A percentile compares a stretch with the other conserved stretches of the same genome.
Evolutionary conservation across 2,113 vertebrate genomes (phyloP).

Genomic region (Myrmecophaga tridactyla): DNA sequence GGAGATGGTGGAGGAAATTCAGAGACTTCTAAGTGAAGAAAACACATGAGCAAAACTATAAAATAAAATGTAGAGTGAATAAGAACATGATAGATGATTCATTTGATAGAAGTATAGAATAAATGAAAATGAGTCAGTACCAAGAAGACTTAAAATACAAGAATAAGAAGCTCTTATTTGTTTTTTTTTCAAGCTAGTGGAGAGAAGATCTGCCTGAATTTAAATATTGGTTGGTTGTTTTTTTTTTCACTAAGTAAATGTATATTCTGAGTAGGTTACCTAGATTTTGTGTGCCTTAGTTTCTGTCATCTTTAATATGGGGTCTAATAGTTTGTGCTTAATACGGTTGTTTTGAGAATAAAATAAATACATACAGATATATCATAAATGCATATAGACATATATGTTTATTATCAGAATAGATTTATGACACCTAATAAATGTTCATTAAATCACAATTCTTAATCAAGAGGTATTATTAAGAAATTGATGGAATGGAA

Average conservation of each 20-base stretch:
- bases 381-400: no score
- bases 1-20: not conserved
- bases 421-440: no score
- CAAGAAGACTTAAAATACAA: not conserved
- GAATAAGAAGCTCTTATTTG: not conserved
- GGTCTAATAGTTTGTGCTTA: no score
- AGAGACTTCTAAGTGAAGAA: not conserved
- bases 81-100: not conserved
- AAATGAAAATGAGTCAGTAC: not conserved
- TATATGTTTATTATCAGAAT: no score
- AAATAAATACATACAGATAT: no score
- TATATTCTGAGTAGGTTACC: not conserved
- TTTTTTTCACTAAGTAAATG: not conserved
- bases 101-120: not conserved
- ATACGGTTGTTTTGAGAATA: no score
- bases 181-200: not conserved
- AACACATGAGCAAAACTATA: not conserved
- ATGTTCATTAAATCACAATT: no score
- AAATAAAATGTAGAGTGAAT: not conserved
- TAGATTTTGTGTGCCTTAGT: not conserved
- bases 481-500: no score
- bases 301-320: no score
- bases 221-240: not conserved
- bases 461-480: no score
- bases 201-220: not conserved